Evolutionary conservation across 2,888 invertebrate genomes (phyloP), one percentile per base, ranked within the genome.

Genomic region (Meloe dianella): DNA sequence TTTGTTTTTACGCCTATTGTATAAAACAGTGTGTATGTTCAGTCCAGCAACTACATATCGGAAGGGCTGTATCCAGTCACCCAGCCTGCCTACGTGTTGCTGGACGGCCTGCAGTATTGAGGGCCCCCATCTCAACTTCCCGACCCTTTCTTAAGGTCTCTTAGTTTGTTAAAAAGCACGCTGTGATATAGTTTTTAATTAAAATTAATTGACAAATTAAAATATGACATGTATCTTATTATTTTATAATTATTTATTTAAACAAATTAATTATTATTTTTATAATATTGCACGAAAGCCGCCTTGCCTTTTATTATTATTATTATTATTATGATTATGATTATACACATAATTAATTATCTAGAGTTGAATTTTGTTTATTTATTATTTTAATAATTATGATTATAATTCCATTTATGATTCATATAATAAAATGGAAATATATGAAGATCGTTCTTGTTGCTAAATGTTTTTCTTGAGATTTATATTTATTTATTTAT

Each of bases 31-130:
- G 69, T 69, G 61, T 73, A 68, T 77, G 72, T 77, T 71, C 78
- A 84, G 84, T 84, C 84, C 81, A 83, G 82, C 82, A 84, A 83
- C 81, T 84, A 83, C 82, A 81, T 83, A 80, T 82, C 83, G 80
- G 83, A 83, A 82, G 86, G 86, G 82, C 85, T 87, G 84, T 87
- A 86, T 82, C 86, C 86, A 78, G 85, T 86, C 80, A 85, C 86
- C 84, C 86, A 86, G 85, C 86, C 86, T 81, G 85, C 87, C 84
- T 87, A 87, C 85, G 86, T 87, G 81, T 85, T 87, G 85, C 86
- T 87, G 85, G 87, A 87, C 85, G 86, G 86, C 83, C 86, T 87
- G 85, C 87, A 87, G 85, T 87, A 87, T 86, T 87, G 87, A 87
- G 86, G 85, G 85, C 85, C 76, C 78, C 79, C 78, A 73, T 75